Conservation (phyloP, 2,888 invertebrate genomes). For the Agrilus biguttatus region DNA sequence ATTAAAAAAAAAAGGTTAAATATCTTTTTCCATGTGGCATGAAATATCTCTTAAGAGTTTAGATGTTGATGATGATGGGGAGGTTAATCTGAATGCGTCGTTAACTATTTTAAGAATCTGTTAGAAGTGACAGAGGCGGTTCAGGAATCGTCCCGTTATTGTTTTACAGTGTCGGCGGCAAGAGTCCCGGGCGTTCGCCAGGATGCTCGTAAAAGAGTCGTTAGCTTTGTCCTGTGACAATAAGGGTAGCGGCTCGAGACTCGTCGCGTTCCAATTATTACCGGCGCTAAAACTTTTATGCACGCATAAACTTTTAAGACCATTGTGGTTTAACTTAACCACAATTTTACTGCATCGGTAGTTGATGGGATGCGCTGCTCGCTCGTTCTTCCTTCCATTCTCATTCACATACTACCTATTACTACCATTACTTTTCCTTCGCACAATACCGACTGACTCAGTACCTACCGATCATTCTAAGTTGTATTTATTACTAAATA, state of each 20-base stretch:
- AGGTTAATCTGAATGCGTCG: too few species aligned
- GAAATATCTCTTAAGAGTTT: too few species aligned
- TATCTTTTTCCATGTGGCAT: too few species aligned
- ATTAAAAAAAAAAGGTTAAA: too few species aligned
- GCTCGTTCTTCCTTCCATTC: too few species aligned
- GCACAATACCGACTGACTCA: too few species aligned
- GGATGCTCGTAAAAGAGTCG: slow-evolving; percentile 20
- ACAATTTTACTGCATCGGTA: neutral
- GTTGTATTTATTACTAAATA: too few species aligned
- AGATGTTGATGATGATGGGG: too few species aligned
- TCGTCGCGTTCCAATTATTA: slow-evolving; percentile 22
- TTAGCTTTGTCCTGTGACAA: slow-evolving; percentile 14
- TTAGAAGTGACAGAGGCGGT: slow-evolving; percentile 6
- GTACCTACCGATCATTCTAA: too few species aligned
- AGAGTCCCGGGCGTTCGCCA: slow-evolving; percentile 14
- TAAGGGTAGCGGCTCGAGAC: slow-evolving; percentile 12
- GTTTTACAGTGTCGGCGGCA: slow-evolving; percentile 19
- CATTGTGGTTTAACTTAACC: slow-evolving; percentile 1
- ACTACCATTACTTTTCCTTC: too few species aligned
- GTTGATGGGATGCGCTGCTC: too few species aligned
- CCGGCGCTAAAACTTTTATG: slow-evolving; percentile 23
- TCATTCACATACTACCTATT: too few species aligned
- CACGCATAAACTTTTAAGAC: slow-evolving; percentile 13
- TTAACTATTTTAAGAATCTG: slow-evolving; percentile 5
- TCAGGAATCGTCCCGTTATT: slow-evolving; percentile 12